Evolutionary conservation across 1,140 invertebrate genomes (phyloP), one percentile per base, ranked within the genome.

Genomic region (Tribolium castaneum): DNA sequence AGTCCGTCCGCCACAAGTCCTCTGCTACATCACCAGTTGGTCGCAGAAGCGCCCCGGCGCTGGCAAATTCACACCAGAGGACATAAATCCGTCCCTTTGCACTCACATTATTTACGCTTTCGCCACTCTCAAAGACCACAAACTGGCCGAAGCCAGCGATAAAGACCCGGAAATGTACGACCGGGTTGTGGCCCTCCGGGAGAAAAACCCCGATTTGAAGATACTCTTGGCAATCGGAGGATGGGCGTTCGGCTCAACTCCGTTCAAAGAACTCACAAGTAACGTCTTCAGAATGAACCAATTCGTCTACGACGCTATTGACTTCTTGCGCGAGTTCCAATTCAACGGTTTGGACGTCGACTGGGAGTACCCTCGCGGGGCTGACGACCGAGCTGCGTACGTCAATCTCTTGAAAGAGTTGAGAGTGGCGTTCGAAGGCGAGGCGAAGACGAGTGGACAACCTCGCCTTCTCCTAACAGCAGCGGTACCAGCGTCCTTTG

Each of bases 331-430:
- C 19, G 94, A 96, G 84, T 94, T 95, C 80, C 94, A 96, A 86
- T 98, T 99, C 85, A 97, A 99, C 84, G 97, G 97, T 4, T 87
- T 98, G n/a, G 97, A 99, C 82, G 93, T 99, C 0, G 97, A 98
- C 84, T 99, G 97, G 97, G 97, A 99, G 88, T 98, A 98, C 87
- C 97, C 97, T 2, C 91, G 95, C 84, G 96, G 96, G 12, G 91
- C 93, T 3, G 96, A 97, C 82, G 97, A 98, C 84, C 90, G 93
- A 39, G 89, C 92, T 0, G 92, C 94, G 10, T 97, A 95, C 83
- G 92, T 96, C 0, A 94, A 93, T 84, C 88, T 97, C 0, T 87
- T 97, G 19, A 92, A 94, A 82, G 96, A 98, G 87, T 87, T 98
- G 0, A 90, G 96, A 25, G 87, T 96, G 10, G 96, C 96, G 0